Base-by-base conservation (phyloP, 2,113 vertebrate genomes). In the Chauna torquata region DNA sequence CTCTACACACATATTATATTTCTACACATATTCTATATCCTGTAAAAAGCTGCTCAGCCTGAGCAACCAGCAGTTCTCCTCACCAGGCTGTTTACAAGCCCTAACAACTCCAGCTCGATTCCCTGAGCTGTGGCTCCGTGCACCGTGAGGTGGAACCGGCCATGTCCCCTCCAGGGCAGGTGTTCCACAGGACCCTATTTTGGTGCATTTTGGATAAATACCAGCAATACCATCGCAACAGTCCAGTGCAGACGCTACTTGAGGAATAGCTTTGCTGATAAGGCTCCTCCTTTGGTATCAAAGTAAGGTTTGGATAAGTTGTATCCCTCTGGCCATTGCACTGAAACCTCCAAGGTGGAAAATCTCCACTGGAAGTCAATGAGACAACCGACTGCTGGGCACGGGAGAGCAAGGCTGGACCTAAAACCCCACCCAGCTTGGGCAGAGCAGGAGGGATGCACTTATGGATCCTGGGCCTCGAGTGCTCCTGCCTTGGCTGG, bases 301-400 rank as follows among this genome's bases (percentile, higher is more conserved):
- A 44, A 44, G 50, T 32, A 50, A 58, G 27, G 11, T 71, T 71
- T 57, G 57, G 71, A 64, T 22, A 19, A 4, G 34, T 23, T 44
- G 27, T 44, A 4, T 64, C 49, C 42, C 19, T 57, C 55, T 20
- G 49, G 30, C n/a, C 32, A 57, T 50, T 25, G 16, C 32, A 25
- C 42, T 17, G 42, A 52, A 32, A 28, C 18, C 15, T 20, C 62
- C 27, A 14, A 16, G 83, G 28, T 4, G 20, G n/a, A 55, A 49
- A 42, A 40, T 9, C 55, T 27, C n/a, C 14, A 4, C 1, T 42
- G 55, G 40, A 16, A 38, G n/a, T 6, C 2, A 1, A 2, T 40
- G 20, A 20, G 32, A 58, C 1, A 15, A 36, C 8, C 11, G n/a
- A 20, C 19, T 8, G 40, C 28, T 23, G 3, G 32, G 28, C 5